Conservation (phyloP, 2,113 vertebrate genomes). For the Pseudorasbora parva region DNA sequence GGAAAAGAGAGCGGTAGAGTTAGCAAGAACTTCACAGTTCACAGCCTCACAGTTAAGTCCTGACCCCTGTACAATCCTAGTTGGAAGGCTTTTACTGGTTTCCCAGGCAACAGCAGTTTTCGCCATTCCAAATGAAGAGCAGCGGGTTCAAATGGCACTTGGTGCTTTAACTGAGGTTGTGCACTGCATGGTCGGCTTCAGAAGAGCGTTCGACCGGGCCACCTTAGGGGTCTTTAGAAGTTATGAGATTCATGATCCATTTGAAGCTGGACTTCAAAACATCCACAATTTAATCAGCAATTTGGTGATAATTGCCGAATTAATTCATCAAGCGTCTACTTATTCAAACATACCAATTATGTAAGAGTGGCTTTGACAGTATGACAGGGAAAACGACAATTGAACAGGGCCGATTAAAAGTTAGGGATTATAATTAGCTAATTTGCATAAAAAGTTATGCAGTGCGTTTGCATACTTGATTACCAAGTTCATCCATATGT, state of each 20-base stretch:
- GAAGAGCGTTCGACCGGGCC: not conserved
- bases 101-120: constrained; percentile 13
- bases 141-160: constrained; percentile 28
- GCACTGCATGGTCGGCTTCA: not conserved
- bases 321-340: not conserved
- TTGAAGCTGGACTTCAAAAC: not conserved
- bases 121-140: not conserved
- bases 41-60: not conserved
- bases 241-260: not conserved
- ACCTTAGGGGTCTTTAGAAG: constrained; percentile 14
- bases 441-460: constrained; percentile 26
- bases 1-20: constrained; percentile 3
- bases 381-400: constrained; percentile 20
- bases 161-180: constrained; percentile 1
- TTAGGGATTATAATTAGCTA: constrained; percentile 13
- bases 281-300: not conserved
- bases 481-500: constrained; percentile 15
- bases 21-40: constrained; percentile 16
- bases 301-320: not conserved
- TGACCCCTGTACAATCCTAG: not conserved
- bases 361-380: not conserved
- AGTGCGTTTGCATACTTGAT: not conserved
- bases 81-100: not conserved
- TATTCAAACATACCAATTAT: constrained; percentile 23
- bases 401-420: not conserved